A percentile compares a stretch with the other conserved stretches of the same genome.
phyloP scores from a whole-genome alignment of 2,797 vertebrate species.

The Typhlichthys eigenmanni region DNA sequence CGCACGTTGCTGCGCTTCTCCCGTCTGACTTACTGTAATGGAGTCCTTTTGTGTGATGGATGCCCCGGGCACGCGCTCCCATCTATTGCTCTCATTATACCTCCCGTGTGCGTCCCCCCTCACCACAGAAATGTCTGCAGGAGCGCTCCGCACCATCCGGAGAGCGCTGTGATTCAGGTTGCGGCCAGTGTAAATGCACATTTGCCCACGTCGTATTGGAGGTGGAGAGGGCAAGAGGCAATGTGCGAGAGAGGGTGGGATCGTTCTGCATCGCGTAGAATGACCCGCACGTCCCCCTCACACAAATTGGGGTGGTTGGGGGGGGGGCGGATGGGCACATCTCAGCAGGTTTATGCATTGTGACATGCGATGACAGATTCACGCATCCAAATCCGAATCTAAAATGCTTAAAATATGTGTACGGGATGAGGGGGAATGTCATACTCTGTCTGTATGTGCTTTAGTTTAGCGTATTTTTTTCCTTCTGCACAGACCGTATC shows the following conservation, averaged over 20 bases:
- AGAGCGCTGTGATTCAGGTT: constrained; percentile 69
- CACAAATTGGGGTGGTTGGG: no score
- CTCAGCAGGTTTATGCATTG: constrained; percentile 22
- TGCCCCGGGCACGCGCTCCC: constrained; percentile 68
- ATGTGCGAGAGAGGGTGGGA: constrained; percentile 49
- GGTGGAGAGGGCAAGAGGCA: constrained; percentile 61
- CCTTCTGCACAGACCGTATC: constrained; percentile 1
- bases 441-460: constrained; percentile 1
- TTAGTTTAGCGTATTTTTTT: background rate
- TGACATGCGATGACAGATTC: constrained; percentile 1
- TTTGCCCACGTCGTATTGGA: constrained; percentile 65
- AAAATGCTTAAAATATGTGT: background rate
- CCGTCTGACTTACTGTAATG: constrained; percentile 78
- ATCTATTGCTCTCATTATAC: constrained; percentile 71
- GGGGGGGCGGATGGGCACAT: constrained; percentile 5
- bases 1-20: constrained; percentile 74
- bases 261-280: constrained; percentile 29
- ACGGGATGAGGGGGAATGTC: background rate
- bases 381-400: background rate
- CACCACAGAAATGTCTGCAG: constrained; percentile 61
- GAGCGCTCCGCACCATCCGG: constrained; percentile 59
- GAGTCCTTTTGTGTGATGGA: constrained; percentile 78
- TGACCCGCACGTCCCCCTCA: background rate
- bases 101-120: constrained; percentile 58
- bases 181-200: constrained; percentile 75